Base-by-base conservation (phyloP, 2,888 invertebrate genomes). In the Nasonia oneida region DNA sequence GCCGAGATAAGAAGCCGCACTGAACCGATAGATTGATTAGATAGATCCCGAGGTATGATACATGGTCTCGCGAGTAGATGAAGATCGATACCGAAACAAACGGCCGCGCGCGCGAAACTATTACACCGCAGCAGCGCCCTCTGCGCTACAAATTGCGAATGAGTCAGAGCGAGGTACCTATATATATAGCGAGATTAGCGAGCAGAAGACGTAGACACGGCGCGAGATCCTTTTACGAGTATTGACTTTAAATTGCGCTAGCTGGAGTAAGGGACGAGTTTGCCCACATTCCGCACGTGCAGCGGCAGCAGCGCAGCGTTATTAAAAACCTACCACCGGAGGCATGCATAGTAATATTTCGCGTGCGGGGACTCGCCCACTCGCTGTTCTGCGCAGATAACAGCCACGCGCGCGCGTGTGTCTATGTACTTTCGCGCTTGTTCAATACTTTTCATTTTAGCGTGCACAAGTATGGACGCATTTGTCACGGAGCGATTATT, bases 1-100 rank as follows among this genome's bases (percentile, higher is more conserved):
- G 61, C 33, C 61, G 57, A 77, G 77, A 77, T 77, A 77, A 77
- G 75, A 77, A 77, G 53, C 33, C 33, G 29, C 37, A 23, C 37
- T 33, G 53, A 50, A 23, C 23, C 77, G 81, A 75, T 81, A 75
- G 81, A 81, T 75, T 81, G 81, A 81, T 81, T 75, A 81, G 81
- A 81, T 81, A 75, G 75, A 81, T 81, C 81, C 39, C 71, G 39
- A 37, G 39, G 39, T 39, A 15, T 33, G 73, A 37, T 70, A 29
- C 47, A 53, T 10, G 14, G 33, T 6, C 3, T 29, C 57, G 29
- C 3, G 64, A 1, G 18, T 39, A 53, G 61, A 74, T 81, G 64
- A 42, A 75, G 74, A 75, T 50, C 81, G 57, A 81, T 74, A 81
- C 81, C 23, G 81, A 75, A 75, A 75, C 75, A 74, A 81, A 81